These are phyloP conservation scores for Cynoglossus semilaevis DNA, from an alignment of 2,113 vertebrate species.

Conservation along the genomic window DNA sequence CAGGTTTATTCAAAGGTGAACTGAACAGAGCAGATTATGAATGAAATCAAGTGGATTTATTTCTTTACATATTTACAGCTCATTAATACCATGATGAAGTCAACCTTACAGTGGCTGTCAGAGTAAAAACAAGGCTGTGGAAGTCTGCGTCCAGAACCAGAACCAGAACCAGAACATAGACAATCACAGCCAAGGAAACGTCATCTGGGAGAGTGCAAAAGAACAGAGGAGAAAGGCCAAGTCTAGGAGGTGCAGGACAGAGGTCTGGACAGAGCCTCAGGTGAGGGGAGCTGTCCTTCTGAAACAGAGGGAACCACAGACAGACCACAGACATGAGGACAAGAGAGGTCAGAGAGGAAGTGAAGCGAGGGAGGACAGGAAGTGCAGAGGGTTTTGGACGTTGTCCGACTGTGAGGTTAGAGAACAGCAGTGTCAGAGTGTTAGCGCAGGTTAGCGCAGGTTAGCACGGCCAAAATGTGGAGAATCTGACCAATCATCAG, in stretches of 20 bases:
- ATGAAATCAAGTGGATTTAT: conserved; percentile 87
- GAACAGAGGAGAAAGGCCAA: conserved; percentile 11
- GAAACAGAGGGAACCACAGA: conserved; percentile 84
- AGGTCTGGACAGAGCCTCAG: conserved; percentile 79
- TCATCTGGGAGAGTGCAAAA: conserved; percentile 51
- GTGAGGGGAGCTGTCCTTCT: conserved; percentile 78
- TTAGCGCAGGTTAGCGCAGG: too few species aligned
- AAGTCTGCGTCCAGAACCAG: conserved; percentile 69
- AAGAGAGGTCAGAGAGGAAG: conserved; percentile 34
- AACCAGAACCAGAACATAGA: conserved; percentile 46
- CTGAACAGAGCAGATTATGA: conserved; percentile 79
- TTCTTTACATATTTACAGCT: conserved; percentile 81
- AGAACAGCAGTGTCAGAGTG: conserved; percentile 2
- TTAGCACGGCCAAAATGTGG: too few species aligned
- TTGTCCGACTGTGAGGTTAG: background rate
- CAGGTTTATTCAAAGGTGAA: conserved; percentile 63
- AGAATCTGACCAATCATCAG: conserved; percentile 75
- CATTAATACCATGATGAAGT: conserved; percentile 84
- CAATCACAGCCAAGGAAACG: conserved; percentile 3
- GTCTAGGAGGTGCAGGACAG: conserved; percentile 74
- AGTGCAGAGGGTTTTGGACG: too few species aligned
- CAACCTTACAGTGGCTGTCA: conserved; percentile 75
- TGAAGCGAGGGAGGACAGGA: background rate
- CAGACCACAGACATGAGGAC: conserved; percentile 70
- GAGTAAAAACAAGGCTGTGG: conserved; percentile 63